These are phyloP conservation scores for Sclerurus mexicanus DNA, from an alignment of 2,113 vertebrate genomes.

Conservation along the genomic window DNA sequence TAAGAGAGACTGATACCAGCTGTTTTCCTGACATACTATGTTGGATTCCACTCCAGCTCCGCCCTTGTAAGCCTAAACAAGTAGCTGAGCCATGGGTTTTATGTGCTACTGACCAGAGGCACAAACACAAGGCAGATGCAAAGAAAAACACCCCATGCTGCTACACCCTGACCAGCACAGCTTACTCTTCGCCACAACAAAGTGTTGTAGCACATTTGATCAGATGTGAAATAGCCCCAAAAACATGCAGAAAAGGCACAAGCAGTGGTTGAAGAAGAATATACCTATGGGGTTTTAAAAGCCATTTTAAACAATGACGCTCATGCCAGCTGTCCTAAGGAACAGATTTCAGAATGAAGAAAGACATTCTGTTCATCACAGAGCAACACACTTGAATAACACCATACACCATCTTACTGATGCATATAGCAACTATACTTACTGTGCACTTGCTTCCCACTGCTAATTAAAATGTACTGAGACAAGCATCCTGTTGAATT, in stretches of 20 bases:
- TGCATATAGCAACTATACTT: too few species aligned
- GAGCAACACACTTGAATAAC: neutral
- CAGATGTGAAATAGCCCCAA: neutral
- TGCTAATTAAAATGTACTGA: neutral
- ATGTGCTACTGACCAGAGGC: neutral
- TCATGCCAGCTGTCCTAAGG: neutral
- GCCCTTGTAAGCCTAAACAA: neutral
- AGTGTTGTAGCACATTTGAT: neutral
- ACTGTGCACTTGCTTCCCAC: neutral
- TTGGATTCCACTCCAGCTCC: accelerated
- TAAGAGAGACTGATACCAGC: neutral
- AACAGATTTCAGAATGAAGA: neutral
- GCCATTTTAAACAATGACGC: neutral
- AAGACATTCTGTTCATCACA: neutral
- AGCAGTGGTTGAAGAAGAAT: neutral
- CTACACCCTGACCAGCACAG: neutral
- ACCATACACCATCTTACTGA: neutral
- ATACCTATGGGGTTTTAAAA: neutral
- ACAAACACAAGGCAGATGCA: neutral
- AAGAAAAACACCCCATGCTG: neutral
- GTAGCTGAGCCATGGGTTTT: neutral
- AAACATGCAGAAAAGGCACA: neutral
- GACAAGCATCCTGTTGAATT: neutral
- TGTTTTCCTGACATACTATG: neutral
- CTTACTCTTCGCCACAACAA: neutral